A percentile compares a stretch with the other conserved stretches of the same genome.
phyloP scores from a whole-genome alignment of 2,888 invertebrate species.

The Candidula unifasciata region DNA sequence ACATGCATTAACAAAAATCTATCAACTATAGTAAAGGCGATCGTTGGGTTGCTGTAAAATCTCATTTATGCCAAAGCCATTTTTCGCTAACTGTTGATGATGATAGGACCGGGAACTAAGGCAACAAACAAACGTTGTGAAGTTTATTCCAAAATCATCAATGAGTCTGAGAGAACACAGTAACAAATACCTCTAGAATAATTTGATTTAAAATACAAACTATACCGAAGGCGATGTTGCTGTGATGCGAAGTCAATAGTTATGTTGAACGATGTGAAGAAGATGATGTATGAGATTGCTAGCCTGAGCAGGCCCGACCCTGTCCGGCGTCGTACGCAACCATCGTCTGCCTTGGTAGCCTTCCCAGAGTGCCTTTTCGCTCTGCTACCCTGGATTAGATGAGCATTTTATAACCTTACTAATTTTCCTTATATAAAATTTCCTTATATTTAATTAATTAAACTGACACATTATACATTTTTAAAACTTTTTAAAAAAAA shows the following conservation, averaged over 20 bases:
- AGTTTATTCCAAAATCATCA: not conserved
- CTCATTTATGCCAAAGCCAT: not conserved
- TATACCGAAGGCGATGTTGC: too few species aligned
- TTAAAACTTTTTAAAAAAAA: too few species aligned
- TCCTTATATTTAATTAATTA: too few species aligned
- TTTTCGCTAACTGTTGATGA: not conserved
- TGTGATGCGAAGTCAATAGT: not conserved
- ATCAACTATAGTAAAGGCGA: too few species aligned
- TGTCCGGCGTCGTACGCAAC: slow-evolving; percentile 41
- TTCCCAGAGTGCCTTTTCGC: slow-evolving; percentile 25
- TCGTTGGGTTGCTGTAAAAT: not conserved
- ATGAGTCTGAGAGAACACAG: too few species aligned
- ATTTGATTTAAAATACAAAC: not conserved
- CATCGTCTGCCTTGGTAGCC: slow-evolving; percentile 28
- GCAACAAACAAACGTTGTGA: not conserved
- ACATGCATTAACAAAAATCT: too few species aligned
- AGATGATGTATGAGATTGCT: not conserved
- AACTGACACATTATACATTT: not conserved
- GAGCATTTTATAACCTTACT: not conserved
- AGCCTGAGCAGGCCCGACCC: not conserved
- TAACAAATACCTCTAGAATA: too few species aligned
- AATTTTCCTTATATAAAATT: too few species aligned
- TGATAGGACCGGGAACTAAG: not conserved
- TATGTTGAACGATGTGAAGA: not conserved
- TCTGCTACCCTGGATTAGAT: not conserved